Evolutionary conservation across 2,113 vertebrate genomes (phyloP).

Genomic region (Meles meles): DNA sequence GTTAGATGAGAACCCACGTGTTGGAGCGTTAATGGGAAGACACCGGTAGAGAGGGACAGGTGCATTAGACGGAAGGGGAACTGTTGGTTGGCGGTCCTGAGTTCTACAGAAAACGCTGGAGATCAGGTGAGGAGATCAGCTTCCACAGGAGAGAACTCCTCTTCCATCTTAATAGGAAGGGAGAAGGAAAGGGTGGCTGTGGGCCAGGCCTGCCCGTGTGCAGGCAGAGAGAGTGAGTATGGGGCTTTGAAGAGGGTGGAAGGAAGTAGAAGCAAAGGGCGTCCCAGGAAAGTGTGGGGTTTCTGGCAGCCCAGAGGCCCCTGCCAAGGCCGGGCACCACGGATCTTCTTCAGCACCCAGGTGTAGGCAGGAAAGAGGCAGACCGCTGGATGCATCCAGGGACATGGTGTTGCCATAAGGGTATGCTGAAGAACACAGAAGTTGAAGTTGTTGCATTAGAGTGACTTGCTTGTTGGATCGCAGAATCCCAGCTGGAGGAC

Average conservation of each 20-base stretch:
- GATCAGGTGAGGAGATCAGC: neutral
- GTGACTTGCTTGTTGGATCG: neutral
- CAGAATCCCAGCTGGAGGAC: neutral
- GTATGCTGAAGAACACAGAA: neutral
- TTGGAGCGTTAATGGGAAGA: neutral
- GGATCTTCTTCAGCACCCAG: neutral
- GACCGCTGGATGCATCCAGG: neutral
- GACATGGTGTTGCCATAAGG: neutral
- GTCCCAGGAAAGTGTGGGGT: too few species aligned
- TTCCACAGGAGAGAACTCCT: neutral
- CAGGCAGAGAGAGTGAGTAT: neutral
- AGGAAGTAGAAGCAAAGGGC: neutral
- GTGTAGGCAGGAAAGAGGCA: neutral
- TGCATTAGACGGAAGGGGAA: rapidly evolving
- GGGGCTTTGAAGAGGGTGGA: too few species aligned
- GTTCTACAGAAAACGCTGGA: neutral
- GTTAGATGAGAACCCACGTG: neutral
- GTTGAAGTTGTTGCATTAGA: neutral
- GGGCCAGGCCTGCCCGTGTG: neutral
- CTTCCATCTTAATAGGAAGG: neutral
- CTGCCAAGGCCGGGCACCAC: neutral
- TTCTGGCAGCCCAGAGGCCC: neutral
- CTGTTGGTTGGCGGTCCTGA: neutral
- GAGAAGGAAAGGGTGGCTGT: neutral
- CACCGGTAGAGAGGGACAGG: too few species aligned